Conservation (phyloP, 2,888 invertebrate species). For the Erebia palarica region DNA sequence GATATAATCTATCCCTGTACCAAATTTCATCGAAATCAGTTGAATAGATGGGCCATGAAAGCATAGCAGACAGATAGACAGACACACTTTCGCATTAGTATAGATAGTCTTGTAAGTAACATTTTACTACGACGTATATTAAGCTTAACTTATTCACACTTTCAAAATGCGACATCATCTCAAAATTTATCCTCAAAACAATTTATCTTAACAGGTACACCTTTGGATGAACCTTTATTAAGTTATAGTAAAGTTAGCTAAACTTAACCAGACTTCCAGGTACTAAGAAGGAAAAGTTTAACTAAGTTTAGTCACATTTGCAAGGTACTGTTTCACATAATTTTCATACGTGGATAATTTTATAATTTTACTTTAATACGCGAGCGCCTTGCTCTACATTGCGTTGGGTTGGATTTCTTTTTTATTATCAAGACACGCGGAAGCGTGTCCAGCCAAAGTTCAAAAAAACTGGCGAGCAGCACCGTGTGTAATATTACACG, state of each 20-base stretch:
- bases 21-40: no score
- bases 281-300: constrained; percentile 28
- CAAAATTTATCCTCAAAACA: constrained; percentile 11
- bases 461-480: no score
- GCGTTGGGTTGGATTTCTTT: no score
- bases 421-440: no score
- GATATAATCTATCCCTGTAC: no score
- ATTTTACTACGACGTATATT: neutral
- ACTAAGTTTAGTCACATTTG: constrained; percentile 17
- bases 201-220: constrained; percentile 20
- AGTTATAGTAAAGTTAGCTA: constrained; percentile 23
- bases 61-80: no score
- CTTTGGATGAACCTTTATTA: constrained; percentile 23
- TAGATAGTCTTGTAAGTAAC: no score
- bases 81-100: no score
- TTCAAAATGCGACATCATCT: neutral
- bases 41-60: no score
- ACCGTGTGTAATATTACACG: no score
- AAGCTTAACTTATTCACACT: neutral
- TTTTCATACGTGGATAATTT: constrained; percentile 2
- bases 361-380: constrained; percentile 7
- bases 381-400: neutral
- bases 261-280: constrained; percentile 14
- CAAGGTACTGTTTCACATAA: constrained; percentile 19
- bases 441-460: no score